Conservation (phyloP, 2,797 vertebrate genomes). For the Takifugu rubripes region DNA sequence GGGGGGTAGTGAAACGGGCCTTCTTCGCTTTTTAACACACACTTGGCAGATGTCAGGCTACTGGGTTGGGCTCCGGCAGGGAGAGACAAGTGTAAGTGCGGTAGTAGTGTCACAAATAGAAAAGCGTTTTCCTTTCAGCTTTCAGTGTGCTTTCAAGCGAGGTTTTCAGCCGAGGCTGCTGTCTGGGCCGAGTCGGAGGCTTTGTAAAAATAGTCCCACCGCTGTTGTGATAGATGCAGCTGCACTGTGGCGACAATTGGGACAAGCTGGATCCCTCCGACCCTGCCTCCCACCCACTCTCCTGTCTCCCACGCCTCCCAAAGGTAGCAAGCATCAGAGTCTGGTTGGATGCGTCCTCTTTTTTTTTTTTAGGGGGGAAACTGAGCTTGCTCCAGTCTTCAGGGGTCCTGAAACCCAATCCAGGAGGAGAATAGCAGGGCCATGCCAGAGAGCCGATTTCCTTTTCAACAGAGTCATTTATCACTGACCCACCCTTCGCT, state of each 20-base stretch:
- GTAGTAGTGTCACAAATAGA: slow-evolving; percentile 63
- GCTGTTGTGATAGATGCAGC: slow-evolving; percentile 78
- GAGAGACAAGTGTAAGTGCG: slow-evolving; percentile 58
- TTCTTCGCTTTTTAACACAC: slow-evolving; percentile 90
- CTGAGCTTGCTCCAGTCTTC: slow-evolving; percentile 73
- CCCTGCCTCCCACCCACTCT: slow-evolving; percentile 31
- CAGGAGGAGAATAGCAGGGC: slow-evolving; percentile 87
- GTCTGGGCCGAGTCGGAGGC: slow-evolving; percentile 55
- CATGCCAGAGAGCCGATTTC: slow-evolving; percentile 99
- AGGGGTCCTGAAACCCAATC: slow-evolving; percentile 94
- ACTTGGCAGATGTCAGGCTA: slow-evolving; percentile 93
- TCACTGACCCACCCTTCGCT: slow-evolving; percentile 97
- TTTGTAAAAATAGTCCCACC: slow-evolving; percentile 74
- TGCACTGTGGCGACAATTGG: slow-evolving; percentile 76
- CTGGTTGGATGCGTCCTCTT: slow-evolving; percentile 76
- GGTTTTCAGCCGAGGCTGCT: slow-evolving; percentile 58
- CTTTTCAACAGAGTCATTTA: slow-evolving; percentile 97
- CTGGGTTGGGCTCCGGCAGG: slow-evolving; percentile 69
- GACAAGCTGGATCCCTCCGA: slow-evolving; percentile 63
- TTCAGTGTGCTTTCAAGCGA: slow-evolving; percentile 50
- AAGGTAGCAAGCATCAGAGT: slow-evolving; percentile 60
- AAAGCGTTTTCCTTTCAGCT: slow-evolving; percentile 58
- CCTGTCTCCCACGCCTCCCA: slow-evolving; percentile 52
- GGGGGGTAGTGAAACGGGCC: slow-evolving; percentile 70
- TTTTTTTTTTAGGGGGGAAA: slow-evolving; percentile 43